Percentiles rank a stretch among this genome's conserved stretches.
Evolutionary conservation across 1,140 invertebrate genomes (phyloP).

Genomic region (Hyphantria cunea): DNA sequence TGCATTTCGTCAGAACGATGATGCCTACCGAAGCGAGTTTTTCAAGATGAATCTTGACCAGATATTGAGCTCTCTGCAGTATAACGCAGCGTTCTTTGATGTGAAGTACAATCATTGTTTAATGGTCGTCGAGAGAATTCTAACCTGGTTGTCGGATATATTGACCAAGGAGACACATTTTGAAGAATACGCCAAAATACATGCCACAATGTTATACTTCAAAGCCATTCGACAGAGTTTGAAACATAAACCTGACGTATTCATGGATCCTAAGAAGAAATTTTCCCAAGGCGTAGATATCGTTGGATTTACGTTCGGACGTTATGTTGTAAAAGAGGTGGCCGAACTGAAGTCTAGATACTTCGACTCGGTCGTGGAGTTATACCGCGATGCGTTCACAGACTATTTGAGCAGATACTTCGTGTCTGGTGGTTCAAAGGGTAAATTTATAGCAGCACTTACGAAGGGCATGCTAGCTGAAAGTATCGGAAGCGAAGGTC

Average conservation of each 20-base stretch:
- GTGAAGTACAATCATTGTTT: conserved; percentile 39
- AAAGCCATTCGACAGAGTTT: no score
- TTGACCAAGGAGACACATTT: conserved; percentile 47
- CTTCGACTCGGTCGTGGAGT: conserved; percentile 47
- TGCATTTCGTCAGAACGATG: not conserved
- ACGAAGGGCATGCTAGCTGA: conserved; percentile 45
- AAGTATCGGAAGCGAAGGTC: not conserved
- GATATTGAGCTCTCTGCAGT: conserved; percentile 41
- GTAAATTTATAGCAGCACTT: conserved; percentile 34
- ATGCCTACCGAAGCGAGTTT: not conserved
- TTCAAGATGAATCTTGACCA: not conserved
- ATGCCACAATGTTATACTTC: conserved; percentile 56
- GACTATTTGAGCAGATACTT: conserved; percentile 41
- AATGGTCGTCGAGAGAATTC: conserved; percentile 45
- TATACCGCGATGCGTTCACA: conserved; percentile 42
- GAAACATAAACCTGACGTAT: conserved; percentile 41
- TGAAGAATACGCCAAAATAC: conserved; percentile 42
- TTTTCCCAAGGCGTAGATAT: conserved; percentile 37
- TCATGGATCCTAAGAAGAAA: conserved; percentile 34
- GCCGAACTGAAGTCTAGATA: conserved; percentile 43
- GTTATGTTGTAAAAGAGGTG: conserved; percentile 48
- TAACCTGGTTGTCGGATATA: conserved; percentile 39
- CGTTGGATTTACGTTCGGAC: conserved; percentile 49
- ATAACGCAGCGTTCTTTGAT: conserved; percentile 49
- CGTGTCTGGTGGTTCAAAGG: conserved; percentile 11